Evolutionary conservation across 2,113 vertebrate species (phyloP).

Genomic region (Calyptommatus sinebrachiatus): DNA sequence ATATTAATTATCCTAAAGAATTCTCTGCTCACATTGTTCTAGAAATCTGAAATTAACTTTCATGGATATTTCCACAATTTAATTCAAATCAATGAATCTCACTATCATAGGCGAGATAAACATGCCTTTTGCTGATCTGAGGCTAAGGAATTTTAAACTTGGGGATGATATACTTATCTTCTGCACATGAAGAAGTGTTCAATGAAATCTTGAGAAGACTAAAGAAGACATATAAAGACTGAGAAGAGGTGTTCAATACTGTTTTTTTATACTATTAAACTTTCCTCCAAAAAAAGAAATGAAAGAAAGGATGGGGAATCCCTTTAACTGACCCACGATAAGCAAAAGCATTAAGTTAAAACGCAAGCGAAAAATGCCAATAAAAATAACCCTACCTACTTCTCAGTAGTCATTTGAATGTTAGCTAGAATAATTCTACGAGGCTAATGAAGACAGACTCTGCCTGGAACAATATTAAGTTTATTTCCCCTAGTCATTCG

Average conservation of each 20-base stretch:
- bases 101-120: neutral
- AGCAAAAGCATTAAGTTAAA: slow-evolving; percentile 52
- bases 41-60: neutral
- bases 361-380: slow-evolving; percentile 14
- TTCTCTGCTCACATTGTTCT: neutral
- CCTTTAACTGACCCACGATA: slow-evolving; percentile 52
- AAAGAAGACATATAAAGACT: neutral
- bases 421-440: slow-evolving; percentile 80
- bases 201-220: too few species aligned
- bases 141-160: neutral
- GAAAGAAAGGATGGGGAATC: neutral
- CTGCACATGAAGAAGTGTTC: too few species aligned
- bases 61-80: neutral
- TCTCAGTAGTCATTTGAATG: slow-evolving; percentile 70
- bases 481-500: slow-evolving; percentile 88
- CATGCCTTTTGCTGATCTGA: neutral
- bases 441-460: slow-evolving; percentile 95
- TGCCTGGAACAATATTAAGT: slow-evolving; percentile 87
- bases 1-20: neutral
- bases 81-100: neutral
- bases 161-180: neutral
- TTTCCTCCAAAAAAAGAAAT: neutral
- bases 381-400: slow-evolving; percentile 71
- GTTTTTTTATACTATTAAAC: neutral
- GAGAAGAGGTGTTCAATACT: neutral